Percentiles rank a stretch among this genome's conserved stretches.
Evolutionary conservation across 2,797 vertebrate species (phyloP).

Genomic region (Nannoperca australis): DNA sequence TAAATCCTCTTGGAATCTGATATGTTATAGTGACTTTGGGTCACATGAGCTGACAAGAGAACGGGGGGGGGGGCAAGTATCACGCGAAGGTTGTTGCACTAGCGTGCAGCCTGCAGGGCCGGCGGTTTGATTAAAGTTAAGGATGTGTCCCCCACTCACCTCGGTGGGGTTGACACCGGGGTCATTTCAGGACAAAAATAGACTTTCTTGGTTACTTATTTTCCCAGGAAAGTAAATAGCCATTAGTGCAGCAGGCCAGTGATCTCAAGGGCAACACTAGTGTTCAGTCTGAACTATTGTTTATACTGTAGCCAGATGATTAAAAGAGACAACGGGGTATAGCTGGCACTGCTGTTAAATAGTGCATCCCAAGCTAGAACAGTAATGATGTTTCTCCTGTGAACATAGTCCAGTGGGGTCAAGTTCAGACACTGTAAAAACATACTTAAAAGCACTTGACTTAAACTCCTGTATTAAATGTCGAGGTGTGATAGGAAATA

Average conservation of each 20-base stretch:
- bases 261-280: slow-evolving; percentile 70
- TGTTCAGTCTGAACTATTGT: slow-evolving; percentile 69
- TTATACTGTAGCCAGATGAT: slow-evolving; percentile 66
- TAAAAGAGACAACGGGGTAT: slow-evolving; percentile 66
- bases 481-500: slow-evolving; percentile 55
- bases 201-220: slow-evolving; percentile 74
- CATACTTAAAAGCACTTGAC: slow-evolving; percentile 72
- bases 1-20: slow-evolving; percentile 53
- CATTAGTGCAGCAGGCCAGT: slow-evolving; percentile 76
- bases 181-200: slow-evolving; percentile 78
- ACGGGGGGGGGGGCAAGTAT: slow-evolving; percentile 43
- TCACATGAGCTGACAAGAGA: slow-evolving; percentile 57
- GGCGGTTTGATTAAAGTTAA: slow-evolving; percentile 69
- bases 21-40: slow-evolving; percentile 43
- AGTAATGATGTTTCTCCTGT: slow-evolving; percentile 59
- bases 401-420: slow-evolving; percentile 65
- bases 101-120: slow-evolving; percentile 54
- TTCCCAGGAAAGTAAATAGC: slow-evolving; percentile 78
- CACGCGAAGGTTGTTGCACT: slow-evolving; percentile 62
- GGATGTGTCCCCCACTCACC: slow-evolving; percentile 53
- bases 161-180: slow-evolving; percentile 60
- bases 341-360: slow-evolving; percentile 49
- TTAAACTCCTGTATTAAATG: slow-evolving; percentile 60
- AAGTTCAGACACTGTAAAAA: slow-evolving; percentile 68
- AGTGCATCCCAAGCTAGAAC: slow-evolving; percentile 55